A percentile compares a stretch with the other conserved stretches of the same genome.
Evolutionary conservation across 2,797 vertebrate species (phyloP).

Genomic region (Valencia hispanica): DNA sequence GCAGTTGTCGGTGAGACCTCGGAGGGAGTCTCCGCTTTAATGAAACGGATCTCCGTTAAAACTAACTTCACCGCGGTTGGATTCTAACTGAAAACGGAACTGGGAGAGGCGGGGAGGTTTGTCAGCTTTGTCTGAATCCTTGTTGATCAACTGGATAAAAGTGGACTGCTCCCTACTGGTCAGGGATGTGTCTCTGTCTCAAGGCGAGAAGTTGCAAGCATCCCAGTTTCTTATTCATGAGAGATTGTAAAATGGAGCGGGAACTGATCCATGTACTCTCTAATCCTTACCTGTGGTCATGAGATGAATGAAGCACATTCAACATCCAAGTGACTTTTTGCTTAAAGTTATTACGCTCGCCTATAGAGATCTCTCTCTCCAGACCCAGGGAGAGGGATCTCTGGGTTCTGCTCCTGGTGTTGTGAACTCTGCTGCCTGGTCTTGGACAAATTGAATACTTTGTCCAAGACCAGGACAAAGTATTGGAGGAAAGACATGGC

Average conservation of each 20-base stretch:
- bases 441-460: neutral
- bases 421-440: neutral
- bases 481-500: too few species aligned
- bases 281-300: neutral
- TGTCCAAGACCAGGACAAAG: too few species aligned
- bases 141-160: neutral
- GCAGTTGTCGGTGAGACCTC: too few species aligned
- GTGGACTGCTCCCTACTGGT: neutral
- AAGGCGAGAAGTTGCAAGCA: neutral
- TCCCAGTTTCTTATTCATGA: neutral
- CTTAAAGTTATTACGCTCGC: neutral
- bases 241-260: neutral
- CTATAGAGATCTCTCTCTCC: neutral
- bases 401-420: too few species aligned
- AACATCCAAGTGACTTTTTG: neutral
- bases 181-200: neutral
- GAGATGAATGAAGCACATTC: neutral
- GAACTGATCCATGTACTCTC: neutral
- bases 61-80: too few species aligned
- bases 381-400: neutral
- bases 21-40: too few species aligned
- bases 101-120: too few species aligned
- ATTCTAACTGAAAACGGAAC: too few species aligned
- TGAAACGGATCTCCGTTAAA: too few species aligned
- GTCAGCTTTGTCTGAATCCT: neutral